Evolutionary conservation across 2,113 vertebrate species (phyloP).

Genomic region (Morone chrysops): DNA sequence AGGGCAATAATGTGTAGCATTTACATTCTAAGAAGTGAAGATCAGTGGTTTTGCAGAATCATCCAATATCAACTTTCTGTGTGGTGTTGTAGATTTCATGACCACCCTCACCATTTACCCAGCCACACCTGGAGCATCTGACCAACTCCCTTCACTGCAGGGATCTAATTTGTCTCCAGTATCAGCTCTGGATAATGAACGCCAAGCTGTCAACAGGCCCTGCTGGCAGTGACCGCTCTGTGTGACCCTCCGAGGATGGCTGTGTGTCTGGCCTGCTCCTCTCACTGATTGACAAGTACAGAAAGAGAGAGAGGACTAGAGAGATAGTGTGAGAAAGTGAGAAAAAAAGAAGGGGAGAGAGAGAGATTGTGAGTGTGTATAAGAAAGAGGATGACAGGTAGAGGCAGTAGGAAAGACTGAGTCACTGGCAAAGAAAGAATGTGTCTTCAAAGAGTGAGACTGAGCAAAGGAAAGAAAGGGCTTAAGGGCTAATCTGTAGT

Average conservation of each 20-base stretch:
- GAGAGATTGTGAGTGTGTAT: constrained; percentile 20
- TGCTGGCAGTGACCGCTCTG: constrained; percentile 61
- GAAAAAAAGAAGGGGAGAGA: constrained; percentile 1
- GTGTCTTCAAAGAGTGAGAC: background rate
- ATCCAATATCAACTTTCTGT: constrained; percentile 2
- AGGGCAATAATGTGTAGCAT: background rate
- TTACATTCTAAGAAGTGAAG: background rate
- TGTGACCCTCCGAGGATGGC: constrained; percentile 64
- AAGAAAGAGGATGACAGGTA: constrained; percentile 5
- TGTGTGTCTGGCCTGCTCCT: constrained; percentile 54
- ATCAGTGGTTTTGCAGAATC: background rate
- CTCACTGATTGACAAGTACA: constrained; percentile 69
- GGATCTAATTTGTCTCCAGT: constrained; percentile 75
- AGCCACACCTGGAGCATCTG: constrained; percentile 52
- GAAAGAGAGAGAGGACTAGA: constrained; percentile 17
- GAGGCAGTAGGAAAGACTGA: constrained; percentile 22
- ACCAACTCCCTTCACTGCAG: constrained; percentile 51
- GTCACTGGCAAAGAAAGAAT: constrained; percentile 2
- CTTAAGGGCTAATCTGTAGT: constrained; percentile 1
- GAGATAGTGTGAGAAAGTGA: constrained; percentile 12
- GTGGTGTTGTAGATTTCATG: constrained; percentile 27
- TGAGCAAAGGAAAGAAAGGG: background rate
- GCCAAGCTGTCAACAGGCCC: constrained; percentile 72
- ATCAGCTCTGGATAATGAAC: constrained; percentile 77
- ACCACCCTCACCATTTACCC: constrained; percentile 15